phyloP scores from a whole-genome alignment of 2,888 invertebrate species.

The Ectemnius lituratus region DNA sequence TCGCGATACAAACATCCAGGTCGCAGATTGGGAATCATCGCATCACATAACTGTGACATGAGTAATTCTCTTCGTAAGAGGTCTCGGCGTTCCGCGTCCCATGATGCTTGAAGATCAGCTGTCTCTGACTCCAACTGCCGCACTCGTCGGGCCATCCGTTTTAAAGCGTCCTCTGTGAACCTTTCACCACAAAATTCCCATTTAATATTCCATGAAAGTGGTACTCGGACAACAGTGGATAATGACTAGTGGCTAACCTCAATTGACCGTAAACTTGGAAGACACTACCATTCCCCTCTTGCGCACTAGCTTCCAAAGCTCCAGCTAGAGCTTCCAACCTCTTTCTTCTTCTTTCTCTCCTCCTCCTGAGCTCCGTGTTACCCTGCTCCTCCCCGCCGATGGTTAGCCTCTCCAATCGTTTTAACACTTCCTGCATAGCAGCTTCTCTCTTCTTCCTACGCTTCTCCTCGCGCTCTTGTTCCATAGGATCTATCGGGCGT shows the following conservation, averaged over 20 bases:
- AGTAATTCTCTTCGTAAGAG: constrained; percentile 73
- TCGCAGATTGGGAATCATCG: constrained; percentile 74
- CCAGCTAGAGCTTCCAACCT: constrained; percentile 70
- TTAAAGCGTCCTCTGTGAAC: constrained; percentile 75
- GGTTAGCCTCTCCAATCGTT: constrained; percentile 71
- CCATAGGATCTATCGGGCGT: constrained; percentile 50
- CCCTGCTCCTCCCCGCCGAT: constrained; percentile 74
- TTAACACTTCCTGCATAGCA: constrained; percentile 73
- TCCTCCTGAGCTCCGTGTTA: constrained; percentile 67
- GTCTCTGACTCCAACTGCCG: constrained; percentile 74
- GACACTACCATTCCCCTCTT: constrained; percentile 72
- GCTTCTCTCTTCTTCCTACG: constrained; percentile 70
- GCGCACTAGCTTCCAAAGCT: constrained; percentile 71
- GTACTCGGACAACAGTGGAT: not conserved
- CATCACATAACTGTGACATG: constrained; percentile 74
- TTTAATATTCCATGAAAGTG: too few species aligned
- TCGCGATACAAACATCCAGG: constrained; percentile 76
- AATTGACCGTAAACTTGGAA: constrained; percentile 76
- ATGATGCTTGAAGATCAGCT: constrained; percentile 74
- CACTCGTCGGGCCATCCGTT: constrained; percentile 71
- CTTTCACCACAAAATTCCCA: constrained; percentile 26
- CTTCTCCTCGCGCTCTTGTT: constrained; percentile 67
- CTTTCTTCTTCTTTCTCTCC: constrained; percentile 69
- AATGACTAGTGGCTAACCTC: constrained; percentile 51
- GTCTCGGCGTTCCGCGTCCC: constrained; percentile 76